These are phyloP conservation scores for Dasypogon diadema DNA, from an alignment of 2,888 invertebrate genomes.

Conservation along the genomic window DNA sequence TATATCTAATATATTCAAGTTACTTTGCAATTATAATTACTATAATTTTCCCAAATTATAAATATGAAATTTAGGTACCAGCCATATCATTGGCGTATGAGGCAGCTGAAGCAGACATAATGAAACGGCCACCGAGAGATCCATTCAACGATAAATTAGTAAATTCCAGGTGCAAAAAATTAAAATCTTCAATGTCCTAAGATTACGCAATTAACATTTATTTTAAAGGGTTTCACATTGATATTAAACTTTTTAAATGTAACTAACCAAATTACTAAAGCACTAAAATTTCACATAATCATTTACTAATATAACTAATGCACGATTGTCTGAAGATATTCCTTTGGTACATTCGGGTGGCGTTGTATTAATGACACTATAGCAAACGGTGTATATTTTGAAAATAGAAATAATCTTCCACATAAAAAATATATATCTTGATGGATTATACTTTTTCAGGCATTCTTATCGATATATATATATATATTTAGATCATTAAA, in stretches of 20 bases:
- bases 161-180: conserved; percentile 72
- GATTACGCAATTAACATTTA: neutral
- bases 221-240: neutral
- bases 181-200: neutral
- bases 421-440: no score
- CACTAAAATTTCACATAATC: neutral
- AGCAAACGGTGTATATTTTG: no score
- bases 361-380: neutral
- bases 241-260: neutral
- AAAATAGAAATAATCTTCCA: no score
- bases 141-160: conserved; percentile 88
- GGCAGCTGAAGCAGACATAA: conserved; percentile 88
- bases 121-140: conserved; percentile 87
- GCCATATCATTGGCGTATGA: conserved; percentile 90
- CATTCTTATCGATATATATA: no score
- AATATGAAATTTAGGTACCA: conserved; percentile 71
- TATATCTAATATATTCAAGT: no score
- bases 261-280: neutral
- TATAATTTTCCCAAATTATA: conserved; percentile 36
- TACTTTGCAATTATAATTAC: no score
- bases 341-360: neutral
- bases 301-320: neutral
- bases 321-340: neutral
- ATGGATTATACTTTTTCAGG: no score
- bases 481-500: no score